A percentile compares a stretch with the other conserved stretches of the same genome.
These are phyloP conservation scores for Sitta europaea DNA, from an alignment of 2,113 vertebrate genomes.

Conservation along the genomic window DNA sequence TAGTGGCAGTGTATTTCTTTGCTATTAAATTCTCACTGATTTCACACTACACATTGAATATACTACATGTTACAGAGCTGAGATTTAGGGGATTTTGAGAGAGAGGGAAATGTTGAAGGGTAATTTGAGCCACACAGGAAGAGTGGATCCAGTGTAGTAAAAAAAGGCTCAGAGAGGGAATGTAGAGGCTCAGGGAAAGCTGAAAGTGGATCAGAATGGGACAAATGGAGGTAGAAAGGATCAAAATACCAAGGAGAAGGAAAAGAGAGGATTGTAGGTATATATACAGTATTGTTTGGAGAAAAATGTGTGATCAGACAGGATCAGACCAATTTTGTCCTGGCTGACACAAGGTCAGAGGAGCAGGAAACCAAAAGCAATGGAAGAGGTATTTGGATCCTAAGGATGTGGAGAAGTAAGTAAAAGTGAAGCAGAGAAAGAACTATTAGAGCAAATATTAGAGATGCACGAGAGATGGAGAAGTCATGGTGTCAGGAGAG, in stretches of 20 bases:
- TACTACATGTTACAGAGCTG: slow-evolving; percentile 33
- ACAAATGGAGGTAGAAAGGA: slow-evolving; percentile 21
- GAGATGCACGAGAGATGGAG: neutral
- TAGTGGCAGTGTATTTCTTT: neutral
- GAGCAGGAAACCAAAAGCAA: neutral
- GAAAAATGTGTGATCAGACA: neutral
- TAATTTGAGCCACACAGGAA: slow-evolving; percentile 60
- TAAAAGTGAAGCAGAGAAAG: neutral
- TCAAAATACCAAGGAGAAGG: slow-evolving; percentile 33
- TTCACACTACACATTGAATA: slow-evolving; percentile 39
- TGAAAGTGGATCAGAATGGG: slow-evolving; percentile 51
- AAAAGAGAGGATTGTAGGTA: neutral
- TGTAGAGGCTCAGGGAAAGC: slow-evolving; percentile 16
- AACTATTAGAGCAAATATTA: neutral
- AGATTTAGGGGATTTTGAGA: slow-evolving; percentile 63
- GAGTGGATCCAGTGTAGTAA: slow-evolving; percentile 53
- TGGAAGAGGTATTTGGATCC: neutral
- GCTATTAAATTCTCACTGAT: slow-evolving; percentile 44
- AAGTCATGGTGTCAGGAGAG: neutral
- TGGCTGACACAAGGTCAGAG: neutral
- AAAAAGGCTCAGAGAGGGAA: slow-evolving; percentile 62
- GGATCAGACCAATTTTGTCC: slow-evolving; percentile 23
- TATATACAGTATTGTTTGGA: neutral
- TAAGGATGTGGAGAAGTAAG: neutral
- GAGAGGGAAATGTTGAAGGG: slow-evolving; percentile 53